Evolutionary conservation across 2,113 vertebrate species (phyloP).

Genomic region (Corydoras sp.): DNA sequence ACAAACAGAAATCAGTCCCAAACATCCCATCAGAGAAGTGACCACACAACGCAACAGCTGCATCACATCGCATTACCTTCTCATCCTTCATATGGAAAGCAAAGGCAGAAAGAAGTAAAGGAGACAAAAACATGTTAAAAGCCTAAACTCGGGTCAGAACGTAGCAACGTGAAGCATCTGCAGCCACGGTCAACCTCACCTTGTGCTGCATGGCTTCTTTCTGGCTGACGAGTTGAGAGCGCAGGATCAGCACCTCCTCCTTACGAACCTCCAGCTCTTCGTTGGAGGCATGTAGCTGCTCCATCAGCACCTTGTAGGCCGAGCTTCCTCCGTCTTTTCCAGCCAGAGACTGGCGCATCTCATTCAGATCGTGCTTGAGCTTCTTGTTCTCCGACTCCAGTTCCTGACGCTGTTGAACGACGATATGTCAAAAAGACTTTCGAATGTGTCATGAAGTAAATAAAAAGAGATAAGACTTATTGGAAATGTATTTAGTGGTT

Average conservation of each 20-base stretch:
- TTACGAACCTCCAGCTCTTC: constrained; percentile 96
- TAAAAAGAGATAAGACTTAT: too few relatives aligned
- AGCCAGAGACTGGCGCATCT: constrained; percentile 82
- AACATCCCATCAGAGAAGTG: not conserved
- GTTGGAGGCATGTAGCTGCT: constrained; percentile 85
- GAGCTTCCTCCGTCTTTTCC: constrained; percentile 69
- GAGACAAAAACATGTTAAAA: constrained; percentile 46
- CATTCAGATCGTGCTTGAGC: constrained; percentile 85
- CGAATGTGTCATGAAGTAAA: too few relatives aligned
- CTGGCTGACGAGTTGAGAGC: constrained; percentile 96
- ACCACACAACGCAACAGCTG: not conserved
- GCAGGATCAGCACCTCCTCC: constrained; percentile 93
- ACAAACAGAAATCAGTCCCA: constrained; percentile 1
- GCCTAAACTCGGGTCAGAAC: too few relatives aligned
- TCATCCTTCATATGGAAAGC: constrained; percentile 80
- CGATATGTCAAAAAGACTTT: not conserved
- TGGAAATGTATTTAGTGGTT: too few relatives aligned
- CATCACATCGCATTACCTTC: constrained; percentile 72
- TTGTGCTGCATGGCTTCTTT: constrained; percentile 92
- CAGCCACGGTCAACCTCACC: constrained; percentile 57
- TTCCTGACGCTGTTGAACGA: constrained; percentile 80
- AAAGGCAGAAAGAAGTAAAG: constrained; percentile 65
- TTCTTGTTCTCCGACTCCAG: constrained; percentile 98
- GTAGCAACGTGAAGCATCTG: too few relatives aligned
- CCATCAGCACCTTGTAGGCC: constrained; percentile 87